Percentiles rank a stretch among this genome's conserved stretches.
Conservation (phyloP, 2,797 vertebrate genomes). For the Lepidocolaptes lacrymiger region DNA sequence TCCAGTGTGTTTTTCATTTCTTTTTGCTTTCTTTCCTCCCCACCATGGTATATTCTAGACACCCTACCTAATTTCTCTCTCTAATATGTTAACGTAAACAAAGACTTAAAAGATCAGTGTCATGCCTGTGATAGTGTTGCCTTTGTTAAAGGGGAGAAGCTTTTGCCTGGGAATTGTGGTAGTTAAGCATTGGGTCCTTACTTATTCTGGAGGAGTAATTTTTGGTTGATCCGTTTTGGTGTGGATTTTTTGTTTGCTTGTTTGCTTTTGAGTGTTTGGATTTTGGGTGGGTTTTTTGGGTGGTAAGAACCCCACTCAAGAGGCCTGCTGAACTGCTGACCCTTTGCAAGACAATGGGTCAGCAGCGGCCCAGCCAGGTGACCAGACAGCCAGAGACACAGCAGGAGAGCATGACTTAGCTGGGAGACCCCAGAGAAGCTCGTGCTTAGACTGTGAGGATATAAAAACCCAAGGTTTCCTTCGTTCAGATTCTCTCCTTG, state of each 20-base stretch:
- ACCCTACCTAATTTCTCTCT: background rate
- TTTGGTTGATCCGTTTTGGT: background rate
- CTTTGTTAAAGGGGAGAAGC: background rate
- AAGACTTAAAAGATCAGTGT: background rate
- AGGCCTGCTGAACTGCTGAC: background rate
- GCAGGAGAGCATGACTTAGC: background rate
- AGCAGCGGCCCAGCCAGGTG: background rate
- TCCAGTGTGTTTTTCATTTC: background rate
- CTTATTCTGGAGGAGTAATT: background rate
- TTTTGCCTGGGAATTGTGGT: background rate
- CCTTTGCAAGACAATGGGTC: background rate
- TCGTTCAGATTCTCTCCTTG: background rate
- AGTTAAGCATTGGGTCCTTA: background rate
- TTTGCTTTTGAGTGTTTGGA: background rate
- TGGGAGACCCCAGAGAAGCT: background rate
- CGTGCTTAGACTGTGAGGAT: background rate
- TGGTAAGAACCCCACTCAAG: background rate
- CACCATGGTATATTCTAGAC: background rate
- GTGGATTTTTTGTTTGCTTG: fast-evolving
- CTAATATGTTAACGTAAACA: background rate
- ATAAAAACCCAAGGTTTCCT: background rate
- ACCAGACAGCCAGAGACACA: background rate
- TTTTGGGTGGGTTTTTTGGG: background rate
- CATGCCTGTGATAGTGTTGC: background rate
- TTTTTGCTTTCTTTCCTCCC: background rate